These are phyloP conservation scores for Xestobium rufovillosum DNA, from an alignment of 2,888 invertebrate species.

Conservation along the genomic window DNA sequence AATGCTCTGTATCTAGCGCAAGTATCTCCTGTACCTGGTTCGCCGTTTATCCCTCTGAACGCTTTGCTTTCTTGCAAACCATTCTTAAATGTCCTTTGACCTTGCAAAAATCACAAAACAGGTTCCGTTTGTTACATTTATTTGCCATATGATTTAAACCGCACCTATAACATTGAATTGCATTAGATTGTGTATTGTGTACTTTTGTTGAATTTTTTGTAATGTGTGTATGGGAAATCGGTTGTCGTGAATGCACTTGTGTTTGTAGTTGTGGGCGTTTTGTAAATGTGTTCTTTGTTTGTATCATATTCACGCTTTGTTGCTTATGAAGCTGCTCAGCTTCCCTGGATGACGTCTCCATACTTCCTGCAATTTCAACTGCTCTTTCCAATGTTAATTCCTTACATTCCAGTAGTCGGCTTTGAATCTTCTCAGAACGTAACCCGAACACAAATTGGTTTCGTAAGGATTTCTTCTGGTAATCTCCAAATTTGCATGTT, in stretches of 20 bases:
- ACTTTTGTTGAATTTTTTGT: too few relatives aligned
- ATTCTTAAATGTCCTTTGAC: background rate
- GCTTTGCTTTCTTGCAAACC: conserved; percentile 1
- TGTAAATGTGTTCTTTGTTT: conserved; percentile 4
- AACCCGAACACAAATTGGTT: conserved; percentile 30
- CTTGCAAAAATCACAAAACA: too few relatives aligned
- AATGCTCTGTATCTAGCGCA: too few relatives aligned
- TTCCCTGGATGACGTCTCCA: conserved; percentile 25
- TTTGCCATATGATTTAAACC: conserved; percentile 11
- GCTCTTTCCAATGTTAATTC: conserved; percentile 24
- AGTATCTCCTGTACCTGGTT: too few relatives aligned
- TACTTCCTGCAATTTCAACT: conserved; percentile 24
- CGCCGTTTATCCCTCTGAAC: too few relatives aligned
- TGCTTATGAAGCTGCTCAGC: conserved; percentile 21
- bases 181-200: too few relatives aligned
- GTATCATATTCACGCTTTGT: background rate
- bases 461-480: conserved; percentile 24
- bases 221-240: too few relatives aligned
- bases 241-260: too few relatives aligned
- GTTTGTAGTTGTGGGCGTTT: conserved; percentile 2
- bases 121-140: too few relatives aligned
- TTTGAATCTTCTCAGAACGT: conserved; percentile 23
- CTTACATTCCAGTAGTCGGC: conserved; percentile 24
- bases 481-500: conserved; percentile 26
- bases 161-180: conserved; percentile 12